Evolutionary conservation across 2,888 invertebrate genomes (phyloP), one percentile per base, ranked within the genome.

Genomic region (Galerucella nymphaeae): DNA sequence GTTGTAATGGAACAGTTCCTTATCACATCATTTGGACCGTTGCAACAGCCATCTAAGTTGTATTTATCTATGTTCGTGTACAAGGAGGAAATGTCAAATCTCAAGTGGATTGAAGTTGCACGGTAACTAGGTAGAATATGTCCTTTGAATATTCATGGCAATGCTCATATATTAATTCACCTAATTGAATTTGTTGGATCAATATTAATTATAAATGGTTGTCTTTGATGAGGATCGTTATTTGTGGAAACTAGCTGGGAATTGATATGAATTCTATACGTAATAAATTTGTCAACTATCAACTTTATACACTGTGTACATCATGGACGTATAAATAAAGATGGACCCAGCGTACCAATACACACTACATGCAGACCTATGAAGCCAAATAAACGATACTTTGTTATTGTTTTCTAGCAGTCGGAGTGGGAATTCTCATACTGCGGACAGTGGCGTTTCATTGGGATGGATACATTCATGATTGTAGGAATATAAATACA

Each of bases 131-230:
- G 55, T 59, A 38, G 59, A 67, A 62, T 62, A 62, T 69, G 62
- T 53, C 53, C 64, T 61, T 48, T 74, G 74, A 71, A 74, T 74
- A 74, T 74, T 74, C 74, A 74, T 71, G 53, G 62, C 62, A 55
- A 62, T 75, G 70, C 72, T 68, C 69, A 70, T 75, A 72, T 75
- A 75, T 75, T 75, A 75, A 75, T 75, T 75, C 73, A 66, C 68
- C 57, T 75, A 76, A 76, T 76, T 75, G 76, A 72, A 76, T 75
- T 68, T 76, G 75, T 62, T 72, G 63, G 73, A 73, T 75, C 73
- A 63, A 73, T 73, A 75, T 76, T 76, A 76, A 76, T 74, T 68
- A 70, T 69, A 62, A 62, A 62, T 62, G 18, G 53, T 59, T 38
- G 69, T 50, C 69, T 69, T 69, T 69, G 69, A 69, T 41, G 62